phyloP scores from a whole-genome alignment of 1,140 invertebrate species.

The Doryteuthis pealeii region DNA sequence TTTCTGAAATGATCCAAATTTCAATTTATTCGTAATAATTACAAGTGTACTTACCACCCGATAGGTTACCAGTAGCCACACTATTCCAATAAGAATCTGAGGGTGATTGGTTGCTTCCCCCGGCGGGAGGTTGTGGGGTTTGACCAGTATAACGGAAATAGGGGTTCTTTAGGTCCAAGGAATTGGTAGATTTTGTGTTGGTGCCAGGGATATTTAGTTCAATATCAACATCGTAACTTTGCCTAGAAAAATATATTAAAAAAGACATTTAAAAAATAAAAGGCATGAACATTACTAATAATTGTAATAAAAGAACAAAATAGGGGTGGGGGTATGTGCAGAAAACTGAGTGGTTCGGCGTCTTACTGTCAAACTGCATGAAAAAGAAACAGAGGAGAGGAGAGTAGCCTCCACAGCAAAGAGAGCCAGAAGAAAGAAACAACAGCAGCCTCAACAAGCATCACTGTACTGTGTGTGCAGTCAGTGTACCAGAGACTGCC shows the following conservation, averaged over 20 bases:
- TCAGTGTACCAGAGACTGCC: too few relatives aligned
- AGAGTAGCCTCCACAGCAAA: too few relatives aligned
- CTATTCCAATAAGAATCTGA: slow-evolving; percentile 69
- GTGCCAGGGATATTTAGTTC: slow-evolving; percentile 88
- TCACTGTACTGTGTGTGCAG: too few relatives aligned
- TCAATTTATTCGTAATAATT: too few relatives aligned
- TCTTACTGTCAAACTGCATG: too few relatives aligned
- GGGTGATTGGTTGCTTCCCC: slow-evolving; percentile 86
- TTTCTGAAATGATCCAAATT: too few relatives aligned
- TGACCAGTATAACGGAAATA: slow-evolving; percentile 78
- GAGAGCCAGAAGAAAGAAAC: too few relatives aligned
- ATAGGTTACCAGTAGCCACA: slow-evolving; percentile 32
- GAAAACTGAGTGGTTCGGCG: too few relatives aligned
- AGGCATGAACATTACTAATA: slow-evolving; percentile 1
- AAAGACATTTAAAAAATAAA: neutral
- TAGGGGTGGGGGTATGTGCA: too few relatives aligned
- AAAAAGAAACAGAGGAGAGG: too few relatives aligned
- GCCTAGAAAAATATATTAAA: slow-evolving; percentile 60
- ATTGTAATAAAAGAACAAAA: slow-evolving; percentile 3
- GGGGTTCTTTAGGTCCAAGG: slow-evolving; percentile 97
- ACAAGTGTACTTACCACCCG: neutral
- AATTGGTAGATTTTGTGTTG: slow-evolving; percentile 72
- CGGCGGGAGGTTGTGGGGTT: slow-evolving; percentile 68
- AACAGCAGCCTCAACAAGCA: too few relatives aligned
- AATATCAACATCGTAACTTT: slow-evolving; percentile 99